Evolutionary conservation across 1,140 invertebrate species (phyloP).

Genomic region (Asobara japonica): DNA sequence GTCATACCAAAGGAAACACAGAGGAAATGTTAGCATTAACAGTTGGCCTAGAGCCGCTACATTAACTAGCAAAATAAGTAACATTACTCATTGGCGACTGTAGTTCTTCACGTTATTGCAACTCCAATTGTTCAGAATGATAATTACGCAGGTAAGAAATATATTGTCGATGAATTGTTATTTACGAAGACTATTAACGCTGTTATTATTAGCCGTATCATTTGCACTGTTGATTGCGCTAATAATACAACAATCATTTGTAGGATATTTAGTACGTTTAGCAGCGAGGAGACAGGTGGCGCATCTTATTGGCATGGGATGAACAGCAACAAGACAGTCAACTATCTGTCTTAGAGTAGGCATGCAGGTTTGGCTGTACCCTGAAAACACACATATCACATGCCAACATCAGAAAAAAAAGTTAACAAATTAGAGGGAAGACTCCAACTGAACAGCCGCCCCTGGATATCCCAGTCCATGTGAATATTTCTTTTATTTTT

Average conservation of each 20-base stretch:
- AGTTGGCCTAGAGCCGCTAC: not conserved
- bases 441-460: not conserved
- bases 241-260: constrained; percentile 50
- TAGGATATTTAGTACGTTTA: constrained; percentile 58
- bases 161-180: constrained; percentile 8
- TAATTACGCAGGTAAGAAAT: constrained; percentile 11
- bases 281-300: constrained; percentile 59
- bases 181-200: constrained; percentile 10
- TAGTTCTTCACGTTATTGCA: constrained; percentile 29
- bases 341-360: constrained; percentile 67
- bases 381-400: constrained; percentile 65
- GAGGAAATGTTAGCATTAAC: constrained; percentile 4
- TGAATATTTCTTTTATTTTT: not conserved
- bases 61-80: not conserved
- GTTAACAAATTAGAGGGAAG: not conserved
- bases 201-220: constrained; percentile 28
- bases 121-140: constrained; percentile 21
- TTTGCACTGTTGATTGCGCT: constrained; percentile 48
- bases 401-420: constrained; percentile 58
- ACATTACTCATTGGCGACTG: constrained; percentile 24
- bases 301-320: constrained; percentile 60
- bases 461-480: not conserved
- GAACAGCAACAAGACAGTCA: constrained; percentile 63
- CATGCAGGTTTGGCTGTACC: constrained; percentile 65
- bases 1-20: not conserved